phyloP scores from a whole-genome alignment of 2,113 vertebrate species.

The Microtus richardsoni region DNA sequence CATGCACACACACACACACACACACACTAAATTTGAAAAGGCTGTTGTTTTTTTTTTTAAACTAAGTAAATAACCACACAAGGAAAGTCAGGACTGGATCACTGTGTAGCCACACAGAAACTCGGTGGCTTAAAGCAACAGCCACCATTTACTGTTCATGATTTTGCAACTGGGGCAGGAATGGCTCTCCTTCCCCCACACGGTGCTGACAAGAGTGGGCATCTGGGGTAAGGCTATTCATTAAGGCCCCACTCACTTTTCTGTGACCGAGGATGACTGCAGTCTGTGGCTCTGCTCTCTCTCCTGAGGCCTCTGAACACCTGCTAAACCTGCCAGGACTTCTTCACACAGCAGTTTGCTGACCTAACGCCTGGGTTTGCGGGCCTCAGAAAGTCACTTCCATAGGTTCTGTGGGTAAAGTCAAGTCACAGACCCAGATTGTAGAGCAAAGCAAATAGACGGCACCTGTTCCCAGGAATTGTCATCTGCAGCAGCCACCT shows the following conservation, averaged over 20 bases:
- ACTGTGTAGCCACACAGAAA: background rate
- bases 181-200: background rate
- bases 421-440: background rate
- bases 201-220: background rate
- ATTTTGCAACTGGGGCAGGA: background rate
- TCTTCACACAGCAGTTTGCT: background rate
- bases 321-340: background rate
- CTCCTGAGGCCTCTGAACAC: background rate
- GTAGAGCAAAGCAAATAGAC: background rate
- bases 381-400: slow-evolving; percentile 1
- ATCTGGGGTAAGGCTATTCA: background rate
- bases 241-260: background rate
- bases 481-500: background rate
- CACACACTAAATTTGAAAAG: background rate
- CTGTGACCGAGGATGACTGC: background rate
- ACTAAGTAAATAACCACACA: background rate
- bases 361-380: background rate
- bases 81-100: no score
- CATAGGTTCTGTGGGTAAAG: slow-evolving; percentile 2
- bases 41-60: background rate
- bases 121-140: background rate
- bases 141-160: background rate
- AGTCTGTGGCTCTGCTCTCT: background rate
- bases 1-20: fast-evolving
- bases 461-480: background rate